A percentile compares a stretch with the other conserved stretches of the same genome.
phyloP scores from a whole-genome alignment of 2,888 invertebrate species.

The Pyrocoelia pectoralis region DNA sequence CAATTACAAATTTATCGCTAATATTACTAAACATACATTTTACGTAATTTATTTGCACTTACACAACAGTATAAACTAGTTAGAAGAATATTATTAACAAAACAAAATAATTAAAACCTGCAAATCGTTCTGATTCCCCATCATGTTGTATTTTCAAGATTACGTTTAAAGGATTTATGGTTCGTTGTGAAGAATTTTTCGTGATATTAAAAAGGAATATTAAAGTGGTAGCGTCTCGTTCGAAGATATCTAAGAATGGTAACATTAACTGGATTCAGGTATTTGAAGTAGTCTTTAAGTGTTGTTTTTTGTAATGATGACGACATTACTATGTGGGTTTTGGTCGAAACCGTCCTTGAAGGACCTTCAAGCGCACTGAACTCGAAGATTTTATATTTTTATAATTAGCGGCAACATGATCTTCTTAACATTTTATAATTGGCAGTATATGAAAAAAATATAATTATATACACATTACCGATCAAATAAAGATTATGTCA shows the following conservation, averaged over 20 bases:
- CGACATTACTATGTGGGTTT: conserved; percentile 24
- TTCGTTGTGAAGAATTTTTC: background rate
- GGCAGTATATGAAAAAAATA: background rate
- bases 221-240: background rate
- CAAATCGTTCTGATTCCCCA: background rate
- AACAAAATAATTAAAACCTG: background rate
- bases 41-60: conserved; percentile 3
- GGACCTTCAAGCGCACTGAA: conserved; percentile 40
- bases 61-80: background rate
- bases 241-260: background rate
- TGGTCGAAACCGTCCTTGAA: conserved; percentile 35
- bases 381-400: conserved; percentile 26
- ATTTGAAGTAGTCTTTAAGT: background rate
- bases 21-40: background rate
- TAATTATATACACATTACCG: background rate
- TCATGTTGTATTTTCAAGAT: background rate
- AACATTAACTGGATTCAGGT: conserved; percentile 1
- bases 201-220: background rate
- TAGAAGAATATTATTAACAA: conserved; percentile 1
- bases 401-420: background rate
- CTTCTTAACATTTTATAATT: background rate
- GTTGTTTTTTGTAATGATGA: conserved; percentile 15
- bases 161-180: background rate
- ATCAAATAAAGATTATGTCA: background rate
- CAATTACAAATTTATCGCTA: conserved; percentile 7